Evolutionary conservation across 1,140 invertebrate genomes (phyloP), one percentile per base, ranked within the genome.

Genomic region (Bombus affinis): DNA sequence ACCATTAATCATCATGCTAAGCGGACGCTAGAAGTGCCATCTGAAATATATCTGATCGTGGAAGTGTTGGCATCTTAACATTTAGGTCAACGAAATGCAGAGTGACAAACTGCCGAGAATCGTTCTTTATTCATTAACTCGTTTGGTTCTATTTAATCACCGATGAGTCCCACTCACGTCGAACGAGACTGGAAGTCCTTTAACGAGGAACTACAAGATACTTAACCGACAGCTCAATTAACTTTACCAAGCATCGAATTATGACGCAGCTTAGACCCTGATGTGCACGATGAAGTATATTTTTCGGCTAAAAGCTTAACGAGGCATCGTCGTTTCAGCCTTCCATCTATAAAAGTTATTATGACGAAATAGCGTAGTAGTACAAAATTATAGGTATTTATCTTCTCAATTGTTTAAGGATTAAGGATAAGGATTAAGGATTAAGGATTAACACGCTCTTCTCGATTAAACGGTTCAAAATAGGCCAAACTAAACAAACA

Each of bases 21-120:
- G 42, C 35, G 25, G 28, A 44, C 13, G 42, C 32, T 0, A 18
- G 4, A 32, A 57, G n/a, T 13, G 10, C 28, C 37, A 25, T n/a
- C 70, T n/a, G 70, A 72, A 72, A 42, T 28, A n/a, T 72, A 72
- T 72, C 70, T 42, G 70, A 72, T 72, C 25, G 12, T 28, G 25
- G 13, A 42, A n/a, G 70, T n/a, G 70, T 42, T 13, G 6, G 70
- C 6, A 37, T 35, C 32, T 75, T 25, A 53, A 75, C 73, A 53
- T 75, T 75, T 75, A 25, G 32, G 32, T 28, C 35, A 37, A 57
- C 32, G 10, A 37, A 47, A 5, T 2, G 70, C 15, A 18, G 3
- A 42, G 22, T 25, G 32, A 35, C 68, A 22, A 35, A 70, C 18
- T 70, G 35, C 22, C 22, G 10, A 72, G 39, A n/a, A 4, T 3